Base-by-base conservation (phyloP, 2,797 vertebrate species). In the Acanthornis magna region DNA sequence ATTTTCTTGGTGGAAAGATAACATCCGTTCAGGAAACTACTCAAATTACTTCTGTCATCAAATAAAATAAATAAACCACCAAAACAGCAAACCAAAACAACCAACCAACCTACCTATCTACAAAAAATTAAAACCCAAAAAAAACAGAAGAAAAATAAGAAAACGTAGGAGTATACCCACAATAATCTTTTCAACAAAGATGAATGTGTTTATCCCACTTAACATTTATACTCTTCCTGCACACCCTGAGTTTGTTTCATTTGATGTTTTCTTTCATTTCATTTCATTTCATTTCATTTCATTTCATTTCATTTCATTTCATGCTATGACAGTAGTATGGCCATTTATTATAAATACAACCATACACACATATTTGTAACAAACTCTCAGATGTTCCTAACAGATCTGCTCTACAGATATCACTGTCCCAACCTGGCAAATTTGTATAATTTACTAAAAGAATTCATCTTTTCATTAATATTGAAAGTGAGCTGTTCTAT, bases 131-230 rank as follows among this genome's bases (percentile, higher is more conserved):
- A 34, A 36, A 75, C 14, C 15, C 4, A 1, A 2, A 40, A 47
- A 1, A 30, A 40, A 23, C 1, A 30, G 40, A 38, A 34, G 23
- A 8, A 11, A 7, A 38, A 16, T 8, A 27, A 7, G 1, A 8
- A 16, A 45, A 30, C 11, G 16, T 38, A 10, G 7, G 20, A 34
- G 12, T 26, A 70, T 51, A 38, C 8, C n/a, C 13, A 43, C 10
- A 71, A 45, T 12, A 58, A 30, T n/a, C 11, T 32, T 29, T 75
- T 20, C 30, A 78, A 20, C 36, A 57, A 34, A 30, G 32, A 38
- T 85, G 80, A 7, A 25, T 48, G 53, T 43, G 3, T 67, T 84
- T 55, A 36, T 67, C 26, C 1, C 13, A 16, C 36, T 43, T 42
- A 55, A 4, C 8, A 5, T 57, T 65, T 66, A 10, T 43, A 70